These are phyloP conservation scores for Ctenodactylus gundi DNA, from an alignment of 2,113 vertebrate genomes.

Conservation along the genomic window DNA sequence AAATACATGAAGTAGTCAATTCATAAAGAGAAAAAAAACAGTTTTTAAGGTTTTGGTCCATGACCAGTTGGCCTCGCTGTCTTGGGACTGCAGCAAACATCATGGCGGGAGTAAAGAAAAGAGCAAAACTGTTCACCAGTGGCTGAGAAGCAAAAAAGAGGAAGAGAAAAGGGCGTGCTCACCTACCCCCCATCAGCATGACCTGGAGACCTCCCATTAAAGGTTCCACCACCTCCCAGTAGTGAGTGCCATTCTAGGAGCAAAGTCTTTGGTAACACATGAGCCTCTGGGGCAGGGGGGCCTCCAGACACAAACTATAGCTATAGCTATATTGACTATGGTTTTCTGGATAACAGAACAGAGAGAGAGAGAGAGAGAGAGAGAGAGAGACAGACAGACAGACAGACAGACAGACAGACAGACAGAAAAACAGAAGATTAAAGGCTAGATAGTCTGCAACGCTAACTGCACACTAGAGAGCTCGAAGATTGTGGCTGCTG, in stretches of 20 bases:
- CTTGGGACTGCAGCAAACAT: not conserved
- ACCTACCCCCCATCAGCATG: too few relatives aligned
- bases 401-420: too few relatives aligned
- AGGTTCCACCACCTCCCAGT: not conserved
- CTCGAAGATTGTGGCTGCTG: not conserved
- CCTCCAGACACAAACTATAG: not conserved
- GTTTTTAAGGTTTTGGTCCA: not conserved
- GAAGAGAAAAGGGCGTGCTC: rapidly evolving
- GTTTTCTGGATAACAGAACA: not conserved
- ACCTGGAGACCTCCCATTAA: not conserved
- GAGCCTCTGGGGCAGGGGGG: not conserved
- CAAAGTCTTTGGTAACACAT: not conserved
- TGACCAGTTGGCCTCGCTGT: not conserved
- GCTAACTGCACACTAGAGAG: not conserved
- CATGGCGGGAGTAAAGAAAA: not conserved
- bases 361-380: not conserved
- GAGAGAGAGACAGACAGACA: not conserved
- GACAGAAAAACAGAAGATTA: not conserved
- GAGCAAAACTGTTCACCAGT: not conserved
- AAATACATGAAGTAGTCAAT: not conserved
- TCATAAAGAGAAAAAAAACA: not conserved
- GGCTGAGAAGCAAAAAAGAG: too few relatives aligned
- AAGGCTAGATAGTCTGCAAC: not conserved
- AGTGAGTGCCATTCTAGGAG: not conserved
- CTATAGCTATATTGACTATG: too few relatives aligned